Evolutionary conservation across 2,797 vertebrate species (phyloP).

Genomic region (Enteromius afrohamiltoni): DNA sequence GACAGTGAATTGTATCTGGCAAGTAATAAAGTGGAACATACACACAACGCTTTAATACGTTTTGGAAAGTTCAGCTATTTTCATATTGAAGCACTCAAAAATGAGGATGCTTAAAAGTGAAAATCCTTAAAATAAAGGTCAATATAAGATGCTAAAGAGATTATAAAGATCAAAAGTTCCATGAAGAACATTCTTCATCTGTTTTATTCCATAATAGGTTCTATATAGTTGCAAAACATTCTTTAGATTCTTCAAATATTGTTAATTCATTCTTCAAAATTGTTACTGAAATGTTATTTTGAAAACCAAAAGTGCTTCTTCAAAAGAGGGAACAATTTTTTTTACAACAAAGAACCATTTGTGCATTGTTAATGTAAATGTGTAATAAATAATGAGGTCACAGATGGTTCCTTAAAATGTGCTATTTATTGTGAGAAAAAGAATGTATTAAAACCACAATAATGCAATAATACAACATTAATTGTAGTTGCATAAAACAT

Average conservation of each 20-base stretch:
- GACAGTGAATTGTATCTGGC: background rate
- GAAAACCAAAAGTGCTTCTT: background rate
- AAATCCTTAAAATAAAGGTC: background rate
- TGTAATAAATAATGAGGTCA: background rate
- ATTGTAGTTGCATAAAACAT: background rate
- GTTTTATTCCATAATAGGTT: background rate
- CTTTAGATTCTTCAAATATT: background rate
- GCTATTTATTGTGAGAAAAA: background rate
- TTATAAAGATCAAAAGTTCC: background rate
- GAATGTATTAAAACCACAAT: background rate
- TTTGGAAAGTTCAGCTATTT: background rate
- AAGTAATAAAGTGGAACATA: background rate
- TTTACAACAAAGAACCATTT: background rate
- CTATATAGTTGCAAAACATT: background rate
- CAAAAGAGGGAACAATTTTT: background rate
- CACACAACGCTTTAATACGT: background rate
- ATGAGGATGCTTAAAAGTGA: background rate
- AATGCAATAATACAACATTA: background rate
- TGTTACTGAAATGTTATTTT: background rate
- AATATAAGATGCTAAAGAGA: background rate
- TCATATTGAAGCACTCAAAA: background rate
- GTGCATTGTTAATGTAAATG: too few relatives aligned
- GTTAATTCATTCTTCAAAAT: background rate
- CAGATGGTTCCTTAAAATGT: background rate
- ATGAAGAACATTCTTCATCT: background rate